Conservation (phyloP, 2,113 vertebrate genomes). For the Melanostigma gelatinosum region DNA sequence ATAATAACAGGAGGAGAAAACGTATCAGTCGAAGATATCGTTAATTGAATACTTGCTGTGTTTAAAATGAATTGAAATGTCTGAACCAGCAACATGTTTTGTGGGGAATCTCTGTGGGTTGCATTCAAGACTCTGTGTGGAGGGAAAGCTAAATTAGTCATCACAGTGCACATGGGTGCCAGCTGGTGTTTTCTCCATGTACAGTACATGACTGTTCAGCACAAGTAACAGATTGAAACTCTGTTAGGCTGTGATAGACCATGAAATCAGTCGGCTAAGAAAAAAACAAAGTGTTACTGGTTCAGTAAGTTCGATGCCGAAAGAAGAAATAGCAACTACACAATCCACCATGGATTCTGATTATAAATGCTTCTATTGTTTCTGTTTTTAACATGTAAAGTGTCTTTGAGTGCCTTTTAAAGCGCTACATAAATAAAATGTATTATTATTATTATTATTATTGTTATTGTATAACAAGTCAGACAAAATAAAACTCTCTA, state of each 20-base stretch:
- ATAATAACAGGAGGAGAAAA: background rate
- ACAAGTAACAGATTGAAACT: background rate
- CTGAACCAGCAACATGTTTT: background rate
- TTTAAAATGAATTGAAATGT: background rate
- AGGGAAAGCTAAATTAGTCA: background rate
- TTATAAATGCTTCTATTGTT: too few relatives aligned
- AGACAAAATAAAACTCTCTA: background rate
- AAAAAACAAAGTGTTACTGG: background rate
- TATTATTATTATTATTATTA: too few relatives aligned
- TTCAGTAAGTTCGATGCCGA: background rate
- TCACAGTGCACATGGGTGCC: background rate
- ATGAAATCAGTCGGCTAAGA: background rate
- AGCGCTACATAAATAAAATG: too few relatives aligned
- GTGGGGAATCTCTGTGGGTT: background rate
- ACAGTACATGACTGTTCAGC: background rate
- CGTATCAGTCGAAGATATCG: background rate
- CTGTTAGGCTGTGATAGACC: background rate
- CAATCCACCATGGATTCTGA: background rate
- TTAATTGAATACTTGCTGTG: background rate
- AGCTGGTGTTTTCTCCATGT: slow-evolving; percentile 2
- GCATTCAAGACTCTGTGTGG: background rate
- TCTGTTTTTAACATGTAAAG: too few relatives aligned
- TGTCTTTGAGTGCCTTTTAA: too few relatives aligned
- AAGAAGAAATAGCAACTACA: background rate
- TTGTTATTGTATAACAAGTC: background rate